A percentile compares a stretch with the other conserved stretches of the same genome.
Evolutionary conservation across 2,797 vertebrate genomes (phyloP).

Genomic region (Scyliorhinus canicula): DNA sequence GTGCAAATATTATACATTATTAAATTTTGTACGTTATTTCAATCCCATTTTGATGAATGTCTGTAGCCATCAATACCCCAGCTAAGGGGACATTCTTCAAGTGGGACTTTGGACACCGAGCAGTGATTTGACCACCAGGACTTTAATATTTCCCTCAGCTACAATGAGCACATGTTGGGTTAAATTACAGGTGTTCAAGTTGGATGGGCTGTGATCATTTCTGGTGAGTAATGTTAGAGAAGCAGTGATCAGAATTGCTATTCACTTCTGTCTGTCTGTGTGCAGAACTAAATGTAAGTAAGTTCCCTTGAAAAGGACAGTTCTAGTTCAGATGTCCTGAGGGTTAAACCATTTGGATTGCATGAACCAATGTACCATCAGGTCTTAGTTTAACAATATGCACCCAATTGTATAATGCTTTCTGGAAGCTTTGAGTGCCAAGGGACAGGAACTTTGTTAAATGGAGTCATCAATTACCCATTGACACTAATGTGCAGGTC

Average conservation of each 20-base stretch:
- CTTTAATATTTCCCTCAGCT: not conserved
- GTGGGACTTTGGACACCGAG: not conserved
- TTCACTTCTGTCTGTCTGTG: not conserved
- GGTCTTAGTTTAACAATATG: not conserved
- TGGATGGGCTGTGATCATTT: not conserved
- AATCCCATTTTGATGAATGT: not conserved
- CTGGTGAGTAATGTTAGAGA: not conserved
- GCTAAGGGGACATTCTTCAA: not conserved
- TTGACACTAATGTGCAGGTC: conserved; percentile 55
- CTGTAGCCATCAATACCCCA: not conserved
- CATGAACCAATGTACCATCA: not conserved
- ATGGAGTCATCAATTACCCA: conserved; percentile 56
- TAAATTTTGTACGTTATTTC: no score
- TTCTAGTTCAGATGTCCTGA: not conserved
- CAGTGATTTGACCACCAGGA: not conserved
- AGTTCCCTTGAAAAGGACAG: not conserved
- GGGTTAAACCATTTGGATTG: not conserved
- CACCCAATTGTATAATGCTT: not conserved
- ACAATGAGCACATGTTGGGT: not conserved
- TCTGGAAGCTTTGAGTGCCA: not conserved
- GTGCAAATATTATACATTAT: not conserved
- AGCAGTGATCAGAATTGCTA: not conserved
- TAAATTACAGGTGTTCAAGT: not conserved
- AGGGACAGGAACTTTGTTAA: conserved; percentile 45
- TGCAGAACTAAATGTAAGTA: not conserved